These are phyloP conservation scores for Chloebia gouldiae DNA, from an alignment of 2,113 vertebrate species.

Conservation along the genomic window DNA sequence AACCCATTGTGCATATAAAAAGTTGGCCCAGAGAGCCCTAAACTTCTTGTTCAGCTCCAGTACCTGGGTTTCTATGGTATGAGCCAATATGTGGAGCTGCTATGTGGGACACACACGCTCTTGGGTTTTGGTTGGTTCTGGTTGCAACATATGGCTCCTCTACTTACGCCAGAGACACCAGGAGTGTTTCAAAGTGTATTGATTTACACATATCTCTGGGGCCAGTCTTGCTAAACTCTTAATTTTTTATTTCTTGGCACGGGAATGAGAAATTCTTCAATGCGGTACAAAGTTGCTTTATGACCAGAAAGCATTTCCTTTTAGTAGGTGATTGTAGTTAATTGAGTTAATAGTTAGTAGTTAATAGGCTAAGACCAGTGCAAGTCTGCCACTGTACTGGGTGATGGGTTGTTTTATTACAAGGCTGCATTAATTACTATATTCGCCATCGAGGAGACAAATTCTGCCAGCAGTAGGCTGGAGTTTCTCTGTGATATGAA, in stretches of 20 bases:
- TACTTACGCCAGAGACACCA: not conserved
- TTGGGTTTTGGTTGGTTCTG: not conserved
- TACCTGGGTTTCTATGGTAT: not conserved
- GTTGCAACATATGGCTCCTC: not conserved
- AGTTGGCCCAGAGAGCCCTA: not conserved
- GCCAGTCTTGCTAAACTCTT: not conserved
- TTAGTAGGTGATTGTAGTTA: not conserved
- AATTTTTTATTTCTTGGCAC: not conserved
- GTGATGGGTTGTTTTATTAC: not conserved
- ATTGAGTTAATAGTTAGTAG: too few relatives aligned
- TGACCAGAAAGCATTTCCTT: not conserved
- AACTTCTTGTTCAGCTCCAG: not conserved
- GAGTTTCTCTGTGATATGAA: not conserved
- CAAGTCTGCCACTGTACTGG: not conserved
- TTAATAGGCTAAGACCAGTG: not conserved
- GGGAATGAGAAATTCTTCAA: not conserved
- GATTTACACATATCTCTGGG: not conserved
- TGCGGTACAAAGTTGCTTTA: not conserved
- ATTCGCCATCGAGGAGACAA: not conserved
- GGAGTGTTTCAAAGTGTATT: not conserved
- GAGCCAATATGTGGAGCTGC: rapidly evolving
- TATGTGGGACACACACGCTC: not conserved
- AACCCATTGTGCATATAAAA: rapidly evolving
- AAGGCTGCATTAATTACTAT: not conserved
- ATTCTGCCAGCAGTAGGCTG: not conserved